A percentile compares a stretch with the other conserved stretches of the same genome.
phyloP scores from a whole-genome alignment of 1,140 invertebrate genomes.

The Battus philenor region DNA sequence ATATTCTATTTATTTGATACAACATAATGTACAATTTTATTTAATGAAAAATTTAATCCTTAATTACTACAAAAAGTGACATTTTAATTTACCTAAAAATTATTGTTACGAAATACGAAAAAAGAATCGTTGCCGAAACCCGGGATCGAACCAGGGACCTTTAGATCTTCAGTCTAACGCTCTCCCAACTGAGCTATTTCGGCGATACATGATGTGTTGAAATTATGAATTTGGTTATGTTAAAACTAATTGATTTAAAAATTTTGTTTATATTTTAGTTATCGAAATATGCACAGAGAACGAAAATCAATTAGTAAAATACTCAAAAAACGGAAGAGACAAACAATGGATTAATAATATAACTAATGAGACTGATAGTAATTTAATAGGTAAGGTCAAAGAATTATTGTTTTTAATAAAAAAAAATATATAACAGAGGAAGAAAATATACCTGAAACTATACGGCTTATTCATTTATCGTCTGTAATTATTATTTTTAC shows the following conservation, averaged over 20 bases:
- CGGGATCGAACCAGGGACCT: slow-evolving; percentile 11
- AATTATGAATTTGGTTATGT: slow-evolving; percentile 6
- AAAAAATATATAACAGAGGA: no score
- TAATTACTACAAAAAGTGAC: no score
- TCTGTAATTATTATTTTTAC: no score
- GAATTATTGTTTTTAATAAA: no score
- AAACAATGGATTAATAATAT: slow-evolving; percentile 74
- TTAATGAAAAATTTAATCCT: no score
- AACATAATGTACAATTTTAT: no score
- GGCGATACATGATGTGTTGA: not conserved
- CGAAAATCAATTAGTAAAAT: slow-evolving; percentile 76
- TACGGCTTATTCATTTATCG: no score
- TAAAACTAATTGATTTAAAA: slow-evolving; percentile 7
- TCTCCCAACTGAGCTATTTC: slow-evolving; percentile 16
- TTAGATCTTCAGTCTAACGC: slow-evolving; percentile 18
- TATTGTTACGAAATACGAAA: no score
- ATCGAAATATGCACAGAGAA: slow-evolving; percentile 89
- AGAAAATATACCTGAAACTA: no score
- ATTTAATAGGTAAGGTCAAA: slow-evolving; percentile 37
- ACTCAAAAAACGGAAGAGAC: slow-evolving; percentile 83
- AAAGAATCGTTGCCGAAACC: slow-evolving; percentile 15
- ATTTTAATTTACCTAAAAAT: no score
- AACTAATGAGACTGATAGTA: slow-evolving; percentile 48
- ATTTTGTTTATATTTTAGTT: slow-evolving; percentile 75
- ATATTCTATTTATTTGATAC: no score